Evolutionary conservation across 1,140 invertebrate genomes (phyloP).

Genomic region (Phymastichus coffea): DNA sequence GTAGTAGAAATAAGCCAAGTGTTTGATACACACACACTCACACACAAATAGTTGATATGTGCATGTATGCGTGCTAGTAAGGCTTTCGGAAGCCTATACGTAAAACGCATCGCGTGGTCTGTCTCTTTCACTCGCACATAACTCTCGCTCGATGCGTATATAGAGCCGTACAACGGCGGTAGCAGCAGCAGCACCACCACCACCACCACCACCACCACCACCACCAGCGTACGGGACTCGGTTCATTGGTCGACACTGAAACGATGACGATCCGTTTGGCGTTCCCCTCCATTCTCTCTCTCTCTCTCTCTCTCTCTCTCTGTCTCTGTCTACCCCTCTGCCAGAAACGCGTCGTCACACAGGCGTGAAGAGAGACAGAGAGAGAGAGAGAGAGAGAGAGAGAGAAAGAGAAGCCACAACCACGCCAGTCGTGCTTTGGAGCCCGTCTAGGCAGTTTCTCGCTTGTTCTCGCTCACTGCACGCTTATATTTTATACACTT

Average conservation of each 20-base stretch:
- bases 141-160: too few species aligned
- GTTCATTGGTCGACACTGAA: conserved; percentile 18
- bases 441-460: neutral
- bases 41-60: too few species aligned
- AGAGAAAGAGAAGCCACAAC: neutral
- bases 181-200: too few species aligned
- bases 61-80: too few species aligned
- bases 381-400: neutral
- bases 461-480: too few species aligned
- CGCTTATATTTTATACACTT: too few species aligned
- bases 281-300: conserved; percentile 8
- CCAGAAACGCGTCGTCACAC: neutral
- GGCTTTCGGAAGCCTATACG: too few species aligned
- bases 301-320: conserved; percentile 7
- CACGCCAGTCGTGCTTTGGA: conserved; percentile 15
- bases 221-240: neutral
- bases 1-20: too few species aligned
- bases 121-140: too few species aligned
- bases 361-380: conserved; percentile 17
- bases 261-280: neutral
- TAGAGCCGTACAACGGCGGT: too few species aligned
- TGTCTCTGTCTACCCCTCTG: neutral
- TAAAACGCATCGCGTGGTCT: too few species aligned
- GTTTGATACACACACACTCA: too few species aligned
- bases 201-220: neutral